A percentile compares a stretch with the other conserved stretches of the same genome.
These are phyloP conservation scores for Heliornis fulica DNA, from an alignment of 2,113 vertebrate genomes.

Conservation along the genomic window DNA sequence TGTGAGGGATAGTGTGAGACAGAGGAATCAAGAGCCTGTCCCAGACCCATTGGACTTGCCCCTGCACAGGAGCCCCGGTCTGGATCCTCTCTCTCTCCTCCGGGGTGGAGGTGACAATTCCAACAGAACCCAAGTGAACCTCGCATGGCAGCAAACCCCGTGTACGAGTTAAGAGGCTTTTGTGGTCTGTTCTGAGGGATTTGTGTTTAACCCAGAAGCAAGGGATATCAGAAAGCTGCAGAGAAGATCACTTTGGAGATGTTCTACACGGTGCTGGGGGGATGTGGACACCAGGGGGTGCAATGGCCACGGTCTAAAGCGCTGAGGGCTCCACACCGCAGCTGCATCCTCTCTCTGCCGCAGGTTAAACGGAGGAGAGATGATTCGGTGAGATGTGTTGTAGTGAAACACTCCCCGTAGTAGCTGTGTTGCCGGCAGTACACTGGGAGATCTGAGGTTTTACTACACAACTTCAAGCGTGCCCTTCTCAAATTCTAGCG, in stretches of 20 bases:
- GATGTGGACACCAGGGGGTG: conserved; percentile 14
- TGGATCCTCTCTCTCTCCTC: not conserved
- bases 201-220: not conserved
- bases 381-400: not conserved
- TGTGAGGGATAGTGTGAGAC: not conserved
- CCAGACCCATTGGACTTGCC: not conserved
- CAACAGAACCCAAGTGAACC: not conserved
- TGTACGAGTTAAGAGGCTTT: not conserved
- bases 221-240: not conserved
- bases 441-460: not conserved
- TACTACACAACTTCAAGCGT: not conserved
- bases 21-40: not conserved
- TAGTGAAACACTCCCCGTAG: not conserved
- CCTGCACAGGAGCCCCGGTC: not conserved
- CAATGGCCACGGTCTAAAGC: not conserved
- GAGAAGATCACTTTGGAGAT: accelerated
- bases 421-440: not conserved
- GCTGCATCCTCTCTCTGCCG: not conserved
- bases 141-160: not conserved
- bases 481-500: not conserved
- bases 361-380: not conserved
- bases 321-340: not conserved
- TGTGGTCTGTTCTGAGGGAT: too few species aligned
- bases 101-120: not conserved
- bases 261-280: too few species aligned